phyloP scores from a whole-genome alignment of 2,888 invertebrate genomes.

The Ophion ventricosus region DNA sequence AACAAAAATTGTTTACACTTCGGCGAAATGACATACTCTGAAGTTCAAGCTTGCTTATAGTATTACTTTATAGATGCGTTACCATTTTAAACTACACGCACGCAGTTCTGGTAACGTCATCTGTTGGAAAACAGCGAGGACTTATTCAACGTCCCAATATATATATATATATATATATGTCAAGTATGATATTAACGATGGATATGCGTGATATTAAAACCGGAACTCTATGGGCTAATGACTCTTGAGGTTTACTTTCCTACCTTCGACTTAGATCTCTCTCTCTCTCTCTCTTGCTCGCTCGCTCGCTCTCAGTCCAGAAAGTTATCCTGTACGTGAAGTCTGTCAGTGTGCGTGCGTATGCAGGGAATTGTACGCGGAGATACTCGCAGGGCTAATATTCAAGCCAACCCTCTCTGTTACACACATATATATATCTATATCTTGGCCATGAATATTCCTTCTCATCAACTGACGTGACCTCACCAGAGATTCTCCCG shows the following conservation, averaged over 20 bases:
- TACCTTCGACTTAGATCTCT: conserved; percentile 24
- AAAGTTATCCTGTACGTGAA: conserved; percentile 18
- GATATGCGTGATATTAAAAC: conserved; percentile 58
- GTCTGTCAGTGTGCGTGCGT: conserved; percentile 31
- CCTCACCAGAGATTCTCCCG: conserved; percentile 38
- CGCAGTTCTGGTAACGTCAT: no score
- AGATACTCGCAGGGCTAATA: conserved; percentile 17
- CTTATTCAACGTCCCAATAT: no score
- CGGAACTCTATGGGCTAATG: conserved; percentile 58
- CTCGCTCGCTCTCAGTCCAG: neutral
- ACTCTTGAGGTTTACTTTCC: conserved; percentile 56
- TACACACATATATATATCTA: neutral
- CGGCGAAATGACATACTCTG: no score
- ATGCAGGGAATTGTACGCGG: neutral
- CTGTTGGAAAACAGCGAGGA: no score
- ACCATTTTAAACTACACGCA: no score
- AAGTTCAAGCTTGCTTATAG: no score
- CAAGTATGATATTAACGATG: conserved; percentile 18
- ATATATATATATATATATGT: no score
- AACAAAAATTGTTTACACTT: no score
- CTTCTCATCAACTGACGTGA: conserved; percentile 49
- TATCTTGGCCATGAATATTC: conserved; percentile 52
- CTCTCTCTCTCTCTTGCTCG: neutral
- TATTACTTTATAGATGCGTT: no score
- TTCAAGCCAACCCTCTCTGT: conserved; percentile 22